Base-by-base conservation (phyloP, 2,888 invertebrate genomes). In the Caenorhabditis panamensis region DNA sequence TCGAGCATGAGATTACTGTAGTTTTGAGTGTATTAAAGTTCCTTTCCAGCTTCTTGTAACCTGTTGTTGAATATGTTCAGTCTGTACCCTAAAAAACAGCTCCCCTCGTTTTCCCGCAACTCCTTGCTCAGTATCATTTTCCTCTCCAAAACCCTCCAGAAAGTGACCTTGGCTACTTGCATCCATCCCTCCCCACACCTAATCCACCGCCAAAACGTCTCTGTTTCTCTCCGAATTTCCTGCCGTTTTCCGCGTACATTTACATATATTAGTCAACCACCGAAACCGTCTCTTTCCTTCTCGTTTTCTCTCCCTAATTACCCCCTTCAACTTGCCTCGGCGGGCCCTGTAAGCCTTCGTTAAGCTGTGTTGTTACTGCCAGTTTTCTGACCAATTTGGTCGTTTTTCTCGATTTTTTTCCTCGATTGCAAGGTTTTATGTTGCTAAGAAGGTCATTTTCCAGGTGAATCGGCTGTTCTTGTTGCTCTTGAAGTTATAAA, bases 241-340 rank as follows among this genome's bases (percentile, higher is more conserved):
- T 9, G 31, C 9, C 31, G 31, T 31, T 31, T 31, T 9, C 31
- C 36, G n/a, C 31, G 4, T 22, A 62, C 68, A 68, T 76, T 68
- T 67, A 67, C 67, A 76, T 76, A 76, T 76, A 31, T 31, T 76
- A 68, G 76, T 63, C 67, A 62, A 31, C 31, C 4, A 9, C n/a
- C 72, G 56, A 67, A 76, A 75, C 66, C 75, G 53, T 75, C 64
- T 64, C 58, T n/a, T 28, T 11, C 18, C 37, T 13, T 49, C 31
- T 22, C 51, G 16, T 44, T 13, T 47, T 22, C 26, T 41, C 75
- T 61, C 28, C 53, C 68, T 67, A 76, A 76, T 76, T 76, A 63
- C 72, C 31, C 72, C 61, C 37, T 58, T 36, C 24, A 18, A 63
- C 1, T 11, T n/a, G 63, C 5, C 31, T 31, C 31, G 31, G 9